Conservation (phyloP, 2,113 vertebrate genomes). For the Hippolais icterina region DNA sequence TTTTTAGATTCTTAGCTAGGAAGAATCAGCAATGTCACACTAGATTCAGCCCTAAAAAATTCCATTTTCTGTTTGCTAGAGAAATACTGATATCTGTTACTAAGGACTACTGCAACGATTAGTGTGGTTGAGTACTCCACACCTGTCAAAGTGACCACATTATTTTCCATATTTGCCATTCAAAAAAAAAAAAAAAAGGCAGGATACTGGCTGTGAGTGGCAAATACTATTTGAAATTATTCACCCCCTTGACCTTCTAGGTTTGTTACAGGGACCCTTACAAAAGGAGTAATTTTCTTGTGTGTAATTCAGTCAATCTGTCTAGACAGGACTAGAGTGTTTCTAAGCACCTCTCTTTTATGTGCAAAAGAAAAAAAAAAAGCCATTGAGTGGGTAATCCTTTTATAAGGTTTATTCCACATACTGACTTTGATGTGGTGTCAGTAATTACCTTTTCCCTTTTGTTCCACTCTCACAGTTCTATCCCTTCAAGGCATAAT, state of each 20-base stretch:
- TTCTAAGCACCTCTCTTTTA: not conserved
- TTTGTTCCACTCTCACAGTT: not conserved
- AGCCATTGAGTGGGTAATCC: not conserved
- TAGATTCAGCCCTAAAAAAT: not conserved
- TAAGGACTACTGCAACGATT: not conserved
- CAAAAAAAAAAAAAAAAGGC: not conserved
- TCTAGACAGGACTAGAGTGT: conserved; percentile 22
- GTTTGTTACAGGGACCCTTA: not conserved
- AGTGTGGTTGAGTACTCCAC: not conserved
- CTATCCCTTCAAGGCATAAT: not conserved
- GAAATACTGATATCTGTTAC: not conserved
- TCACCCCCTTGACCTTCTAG: not conserved
- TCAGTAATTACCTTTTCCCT: not conserved
- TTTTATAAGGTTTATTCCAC: conserved; percentile 21
- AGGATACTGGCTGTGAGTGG: not conserved
- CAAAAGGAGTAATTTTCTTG: conserved; percentile 7
- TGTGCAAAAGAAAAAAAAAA: not conserved
- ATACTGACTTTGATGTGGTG: not conserved
- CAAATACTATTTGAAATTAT: not conserved
- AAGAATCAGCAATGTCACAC: not conserved
- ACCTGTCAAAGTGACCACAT: not conserved
- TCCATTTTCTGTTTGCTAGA: not conserved
- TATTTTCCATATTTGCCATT: not conserved
- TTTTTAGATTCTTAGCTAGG: not conserved
- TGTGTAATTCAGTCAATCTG: conserved; percentile 2